phyloP scores from a whole-genome alignment of 2,888 invertebrate species.

The Heliconius aoede region DNA sequence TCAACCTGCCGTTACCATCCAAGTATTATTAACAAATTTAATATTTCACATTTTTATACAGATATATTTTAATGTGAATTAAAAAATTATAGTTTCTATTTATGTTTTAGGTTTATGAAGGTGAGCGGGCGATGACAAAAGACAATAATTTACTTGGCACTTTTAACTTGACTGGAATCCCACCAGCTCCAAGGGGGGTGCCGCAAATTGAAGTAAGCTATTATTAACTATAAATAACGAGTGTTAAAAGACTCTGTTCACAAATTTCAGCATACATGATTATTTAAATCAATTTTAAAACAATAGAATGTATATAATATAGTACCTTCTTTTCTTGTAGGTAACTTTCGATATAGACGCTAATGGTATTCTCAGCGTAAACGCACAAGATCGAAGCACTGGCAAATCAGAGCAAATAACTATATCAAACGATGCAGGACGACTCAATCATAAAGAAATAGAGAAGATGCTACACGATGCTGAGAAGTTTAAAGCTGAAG shows the following conservation, averaged over 20 bases:
- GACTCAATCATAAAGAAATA: constrained; percentile 93
- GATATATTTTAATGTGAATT: not conserved
- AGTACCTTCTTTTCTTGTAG: constrained; percentile 59
- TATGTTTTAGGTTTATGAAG: constrained; percentile 88
- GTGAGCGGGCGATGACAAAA: constrained; percentile 94
- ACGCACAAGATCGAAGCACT: constrained; percentile 90
- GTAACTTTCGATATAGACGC: constrained; percentile 95
- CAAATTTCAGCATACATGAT: too few species aligned
- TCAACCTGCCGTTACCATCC: constrained; percentile 94
- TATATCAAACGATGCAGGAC: constrained; percentile 93
- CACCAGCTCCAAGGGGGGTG: constrained; percentile 92
- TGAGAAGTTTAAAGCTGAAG: constrained; percentile 90
- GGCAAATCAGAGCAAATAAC: constrained; percentile 92
- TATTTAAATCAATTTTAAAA: too few species aligned
- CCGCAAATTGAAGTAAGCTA: constrained; percentile 86
- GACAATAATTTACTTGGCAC: constrained; percentile 94
- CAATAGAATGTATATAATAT: too few species aligned
- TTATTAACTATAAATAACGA: too few species aligned
- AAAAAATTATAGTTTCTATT: not conserved
- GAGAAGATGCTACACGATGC: constrained; percentile 93
- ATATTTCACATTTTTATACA: not conserved
- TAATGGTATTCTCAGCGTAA: constrained; percentile 93
- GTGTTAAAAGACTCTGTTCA: too few species aligned
- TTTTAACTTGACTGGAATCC: constrained; percentile 91
- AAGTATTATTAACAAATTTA: constrained; percentile 66